Percentiles rank a stretch among this genome's conserved stretches.
Evolutionary conservation across 2,113 vertebrate species (phyloP).

Genomic region (Channa argus): DNA sequence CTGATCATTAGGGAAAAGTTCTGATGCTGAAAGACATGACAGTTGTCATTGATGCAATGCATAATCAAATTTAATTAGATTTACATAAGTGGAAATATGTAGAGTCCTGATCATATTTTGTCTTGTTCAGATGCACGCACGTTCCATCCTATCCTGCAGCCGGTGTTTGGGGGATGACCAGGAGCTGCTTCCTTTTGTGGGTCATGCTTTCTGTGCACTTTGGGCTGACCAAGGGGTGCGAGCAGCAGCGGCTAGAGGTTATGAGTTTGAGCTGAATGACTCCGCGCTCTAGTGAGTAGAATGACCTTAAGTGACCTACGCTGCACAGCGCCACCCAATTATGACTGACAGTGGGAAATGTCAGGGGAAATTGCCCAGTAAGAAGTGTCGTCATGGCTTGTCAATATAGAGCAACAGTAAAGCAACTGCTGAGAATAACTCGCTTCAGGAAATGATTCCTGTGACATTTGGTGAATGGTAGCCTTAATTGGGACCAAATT

Average conservation of each 20-base stretch:
- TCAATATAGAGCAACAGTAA: constrained; percentile 31
- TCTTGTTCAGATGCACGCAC: constrained; percentile 73
- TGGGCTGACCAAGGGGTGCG: constrained; percentile 83
- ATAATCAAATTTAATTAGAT: no score
- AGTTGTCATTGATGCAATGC: no score
- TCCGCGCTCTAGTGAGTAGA: constrained; percentile 86
- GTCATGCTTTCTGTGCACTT: constrained; percentile 78
- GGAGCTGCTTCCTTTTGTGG: constrained; percentile 81
- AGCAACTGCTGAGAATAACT: constrained; percentile 31
- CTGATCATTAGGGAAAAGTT: not conserved
- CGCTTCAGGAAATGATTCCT: constrained; percentile 49
- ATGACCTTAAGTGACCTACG: constrained; percentile 7
- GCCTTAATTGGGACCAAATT: constrained; percentile 56
- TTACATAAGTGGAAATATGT: no score
- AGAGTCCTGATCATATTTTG: not conserved
- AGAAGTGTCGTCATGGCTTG: constrained; percentile 16
- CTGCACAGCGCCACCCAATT: constrained; percentile 10
- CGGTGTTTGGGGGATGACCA: constrained; percentile 81
- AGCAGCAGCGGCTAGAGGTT: constrained; percentile 76
- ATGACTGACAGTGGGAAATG: constrained; percentile 40
- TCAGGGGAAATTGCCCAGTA: constrained; percentile 44
- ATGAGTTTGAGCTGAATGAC: constrained; percentile 84
- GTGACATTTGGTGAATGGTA: constrained; percentile 58
- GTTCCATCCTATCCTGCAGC: constrained; percentile 80
- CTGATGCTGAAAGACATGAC: no score